Evolutionary conservation across 2,113 vertebrate genomes (phyloP).

Genomic region (Paradoxurus hermaphroditus): DNA sequence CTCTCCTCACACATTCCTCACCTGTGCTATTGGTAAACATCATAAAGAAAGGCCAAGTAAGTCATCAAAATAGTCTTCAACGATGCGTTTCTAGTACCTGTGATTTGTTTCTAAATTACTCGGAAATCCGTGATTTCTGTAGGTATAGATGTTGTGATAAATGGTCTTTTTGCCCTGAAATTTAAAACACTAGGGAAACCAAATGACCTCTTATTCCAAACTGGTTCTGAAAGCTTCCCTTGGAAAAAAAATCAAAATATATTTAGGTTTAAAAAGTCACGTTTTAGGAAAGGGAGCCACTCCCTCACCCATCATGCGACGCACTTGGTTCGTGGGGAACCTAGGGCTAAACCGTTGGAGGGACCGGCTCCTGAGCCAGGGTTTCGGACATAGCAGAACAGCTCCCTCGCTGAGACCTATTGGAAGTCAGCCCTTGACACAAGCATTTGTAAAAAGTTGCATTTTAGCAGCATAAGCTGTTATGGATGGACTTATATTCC

Average conservation of each 20-base stretch:
- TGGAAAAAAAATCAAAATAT: constrained; percentile 5
- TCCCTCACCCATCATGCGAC: too few relatives aligned
- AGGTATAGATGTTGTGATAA: neutral
- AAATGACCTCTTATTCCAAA: constrained; percentile 24
- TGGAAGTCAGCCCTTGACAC: too few relatives aligned
- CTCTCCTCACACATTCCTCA: neutral
- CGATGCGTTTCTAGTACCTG: neutral
- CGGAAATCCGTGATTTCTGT: neutral
- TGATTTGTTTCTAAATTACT: constrained; percentile 14
- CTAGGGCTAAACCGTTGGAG: too few relatives aligned
- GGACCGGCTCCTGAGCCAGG: too few relatives aligned
- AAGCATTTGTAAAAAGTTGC: neutral
- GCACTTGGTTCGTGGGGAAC: too few relatives aligned
- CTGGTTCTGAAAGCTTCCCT: constrained; percentile 21
- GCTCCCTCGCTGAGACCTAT: too few relatives aligned
- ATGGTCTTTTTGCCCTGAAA: neutral
- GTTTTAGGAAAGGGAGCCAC: neutral
- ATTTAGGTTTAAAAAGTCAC: constrained; percentile 25
- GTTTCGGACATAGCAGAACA: too few relatives aligned
- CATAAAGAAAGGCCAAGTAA: neutral
- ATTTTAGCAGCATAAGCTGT: constrained; percentile 26
- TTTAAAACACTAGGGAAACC: constrained; percentile 11
- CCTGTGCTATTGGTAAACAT: neutral
- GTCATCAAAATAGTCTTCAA: neutral
- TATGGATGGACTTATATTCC: neutral